These are phyloP conservation scores for Tauraco hartlaubi DNA, from an alignment of 2,797 vertebrate genomes.

Conservation along the genomic window DNA sequence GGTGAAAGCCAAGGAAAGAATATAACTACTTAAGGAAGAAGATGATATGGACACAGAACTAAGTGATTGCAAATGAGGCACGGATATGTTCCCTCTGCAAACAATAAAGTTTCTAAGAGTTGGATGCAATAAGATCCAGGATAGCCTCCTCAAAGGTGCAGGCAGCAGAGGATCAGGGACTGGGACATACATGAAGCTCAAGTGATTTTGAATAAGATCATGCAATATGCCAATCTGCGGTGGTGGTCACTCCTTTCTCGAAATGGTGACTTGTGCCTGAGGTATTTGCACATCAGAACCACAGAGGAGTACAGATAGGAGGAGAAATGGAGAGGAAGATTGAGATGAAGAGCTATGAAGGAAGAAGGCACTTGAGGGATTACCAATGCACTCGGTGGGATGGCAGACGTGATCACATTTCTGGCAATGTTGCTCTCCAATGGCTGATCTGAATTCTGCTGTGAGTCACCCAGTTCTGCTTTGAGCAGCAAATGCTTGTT, in stretches of 20 bases:
- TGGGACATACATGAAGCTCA: not conserved
- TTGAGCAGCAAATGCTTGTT: not conserved
- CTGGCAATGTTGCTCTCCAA: not conserved
- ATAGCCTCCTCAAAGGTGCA: not conserved
- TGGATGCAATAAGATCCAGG: not conserved
- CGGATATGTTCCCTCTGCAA: not conserved
- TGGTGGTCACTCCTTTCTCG: not conserved
- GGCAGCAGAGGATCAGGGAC: not conserved
- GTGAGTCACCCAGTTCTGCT: not conserved
- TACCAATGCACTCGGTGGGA: not conserved
- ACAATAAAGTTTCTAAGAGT: not conserved
- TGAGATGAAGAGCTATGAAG: not conserved
- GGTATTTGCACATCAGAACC: not conserved
- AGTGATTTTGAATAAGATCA: not conserved
- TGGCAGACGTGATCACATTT: not conserved
- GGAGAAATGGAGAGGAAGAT: not conserved
- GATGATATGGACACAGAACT: not conserved
- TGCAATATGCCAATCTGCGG: not conserved
- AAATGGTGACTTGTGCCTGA: not conserved
- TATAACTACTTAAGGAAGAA: not conserved
- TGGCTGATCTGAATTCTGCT: not conserved
- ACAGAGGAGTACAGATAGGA: not conserved
- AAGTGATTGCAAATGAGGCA: not conserved
- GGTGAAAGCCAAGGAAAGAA: not conserved
- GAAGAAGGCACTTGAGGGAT: not conserved